Evolutionary conservation across 2,888 invertebrate species (phyloP).

Genomic region (Metallyticus violacea): DNA sequence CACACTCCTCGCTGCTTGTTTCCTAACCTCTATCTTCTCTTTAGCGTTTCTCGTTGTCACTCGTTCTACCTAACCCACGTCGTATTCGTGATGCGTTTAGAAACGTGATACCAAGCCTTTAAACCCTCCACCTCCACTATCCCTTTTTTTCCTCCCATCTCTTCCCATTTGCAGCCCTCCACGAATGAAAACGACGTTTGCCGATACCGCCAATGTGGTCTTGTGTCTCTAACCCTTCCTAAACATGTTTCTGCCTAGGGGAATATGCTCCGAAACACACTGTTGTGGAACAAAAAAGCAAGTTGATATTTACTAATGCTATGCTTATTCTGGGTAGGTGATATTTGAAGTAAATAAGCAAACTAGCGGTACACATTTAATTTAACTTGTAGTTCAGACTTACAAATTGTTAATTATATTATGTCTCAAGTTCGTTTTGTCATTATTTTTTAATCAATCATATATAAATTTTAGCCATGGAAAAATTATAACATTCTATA

Average conservation of each 20-base stretch:
- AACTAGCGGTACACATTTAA: no score
- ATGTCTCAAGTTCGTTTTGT: no score
- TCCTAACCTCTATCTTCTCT: neutral
- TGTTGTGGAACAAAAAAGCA: neutral
- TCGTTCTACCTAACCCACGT: neutral
- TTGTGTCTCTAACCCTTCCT: neutral
- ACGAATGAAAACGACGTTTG: neutral
- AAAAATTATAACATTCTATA: no score
- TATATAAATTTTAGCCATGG: no score
- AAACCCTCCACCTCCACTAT: neutral
- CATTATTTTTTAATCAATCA: no score
- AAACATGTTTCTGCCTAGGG: neutral
- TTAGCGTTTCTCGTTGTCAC: neutral
- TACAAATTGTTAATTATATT: no score
- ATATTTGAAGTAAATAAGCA: no score
- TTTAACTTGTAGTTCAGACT: no score
- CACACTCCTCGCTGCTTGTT: no score
- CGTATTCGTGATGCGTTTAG: neutral
- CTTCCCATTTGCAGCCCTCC: neutral
- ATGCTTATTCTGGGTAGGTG: no score
- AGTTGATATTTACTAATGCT: no score
- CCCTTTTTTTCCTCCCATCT: neutral
- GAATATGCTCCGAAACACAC: neutral
- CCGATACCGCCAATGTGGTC: neutral
- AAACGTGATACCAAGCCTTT: neutral